Conservation (phyloP, 2,888 invertebrate species). For the Thymelicus acteon region DNA sequence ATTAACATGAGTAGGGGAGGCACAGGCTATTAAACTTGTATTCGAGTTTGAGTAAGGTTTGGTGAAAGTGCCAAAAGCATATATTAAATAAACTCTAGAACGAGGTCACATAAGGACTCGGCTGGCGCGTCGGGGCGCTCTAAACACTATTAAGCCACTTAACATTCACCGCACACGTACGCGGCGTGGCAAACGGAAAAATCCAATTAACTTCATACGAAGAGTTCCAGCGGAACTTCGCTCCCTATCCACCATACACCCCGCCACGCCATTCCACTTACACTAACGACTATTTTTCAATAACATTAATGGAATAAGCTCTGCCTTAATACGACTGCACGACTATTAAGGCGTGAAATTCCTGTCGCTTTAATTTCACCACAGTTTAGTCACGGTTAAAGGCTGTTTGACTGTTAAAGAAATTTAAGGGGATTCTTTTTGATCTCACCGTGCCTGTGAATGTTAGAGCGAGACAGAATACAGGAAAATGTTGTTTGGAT, state of each 20-base stretch:
- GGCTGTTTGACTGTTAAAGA: background rate
- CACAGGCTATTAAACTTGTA: constrained; percentile 2
- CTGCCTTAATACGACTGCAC: constrained; percentile 53
- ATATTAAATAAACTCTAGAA: constrained; percentile 23
- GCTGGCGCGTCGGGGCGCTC: constrained; percentile 40
- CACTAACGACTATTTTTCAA: constrained; percentile 73
- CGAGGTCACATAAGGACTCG: constrained; percentile 38
- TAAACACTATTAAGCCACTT: constrained; percentile 69
- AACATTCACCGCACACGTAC: constrained; percentile 75
- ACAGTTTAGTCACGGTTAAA: constrained; percentile 1
- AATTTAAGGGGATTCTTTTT: background rate
- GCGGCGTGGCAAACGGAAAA: constrained; percentile 76
- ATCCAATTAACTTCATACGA: constrained; percentile 81
- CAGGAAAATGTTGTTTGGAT: background rate
- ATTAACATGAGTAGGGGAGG: background rate
- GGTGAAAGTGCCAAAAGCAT: constrained; percentile 11
- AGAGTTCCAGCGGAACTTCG: constrained; percentile 64
- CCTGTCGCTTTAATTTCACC: constrained; percentile 28
- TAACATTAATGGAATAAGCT: constrained; percentile 70
- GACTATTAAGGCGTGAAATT: constrained; percentile 47
- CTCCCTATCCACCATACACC: constrained; percentile 43
- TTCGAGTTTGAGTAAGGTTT: background rate
- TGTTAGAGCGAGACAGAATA: background rate
- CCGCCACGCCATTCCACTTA: constrained; percentile 57
- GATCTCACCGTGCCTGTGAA: background rate